Evolutionary conservation across 92 coral and sea anemone genomes (phyloP), one percentile per base, ranked within the genome.

Genomic region (Micromussa lordhowensis): DNA sequence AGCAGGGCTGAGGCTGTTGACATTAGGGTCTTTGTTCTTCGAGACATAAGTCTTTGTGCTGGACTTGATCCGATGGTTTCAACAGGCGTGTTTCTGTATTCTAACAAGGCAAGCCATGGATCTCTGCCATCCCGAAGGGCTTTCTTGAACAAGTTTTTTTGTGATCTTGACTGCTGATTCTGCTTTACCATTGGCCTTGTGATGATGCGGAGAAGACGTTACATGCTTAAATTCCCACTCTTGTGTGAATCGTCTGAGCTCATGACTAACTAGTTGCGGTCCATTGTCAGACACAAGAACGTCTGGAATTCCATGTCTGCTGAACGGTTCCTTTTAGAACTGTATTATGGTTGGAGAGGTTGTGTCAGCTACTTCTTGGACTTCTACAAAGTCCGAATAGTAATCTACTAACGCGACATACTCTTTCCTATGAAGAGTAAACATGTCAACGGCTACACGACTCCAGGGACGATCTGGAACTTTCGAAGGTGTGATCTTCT

Each of bases 391-490:
- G n/a, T n/a, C n/a, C n/a, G n/a, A n/a, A n/a, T n/a, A n/a, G n/a
- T n/a, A n/a, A n/a, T n/a, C n/a, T n/a, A n/a, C n/a, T n/a, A n/a
- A n/a, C n/a, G n/a, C n/a, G n/a, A n/a, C n/a, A n/a, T n/a, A n/a
- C n/a, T n/a, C n/a, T n/a, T n/a, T n/a, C n/a, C n/a, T n/a, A n/a
- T n/a, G n/a, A n/a, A n/a, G n/a, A n/a, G n/a, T n/a, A n/a, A n/a
- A n/a, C n/a, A n/a, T n/a, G n/a, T n/a, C n/a, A n/a, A n/a, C n/a
- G n/a, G n/a, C n/a, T n/a, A n/a, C n/a, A n/a, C n/a, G n/a, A n/a
- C n/a, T n/a, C n/a, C n/a, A n/a, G n/a, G n/a, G 93, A 44, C 92
- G 78, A 7, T 90, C 89, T 69, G 96, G 96, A 10, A 91, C 75
- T 21, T 86, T 81, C 18, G 81, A 94, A 28, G 96, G 86, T 70